These are phyloP conservation scores for Beris chalybata DNA, from an alignment of 2,888 invertebrate species.

Conservation along the genomic window DNA sequence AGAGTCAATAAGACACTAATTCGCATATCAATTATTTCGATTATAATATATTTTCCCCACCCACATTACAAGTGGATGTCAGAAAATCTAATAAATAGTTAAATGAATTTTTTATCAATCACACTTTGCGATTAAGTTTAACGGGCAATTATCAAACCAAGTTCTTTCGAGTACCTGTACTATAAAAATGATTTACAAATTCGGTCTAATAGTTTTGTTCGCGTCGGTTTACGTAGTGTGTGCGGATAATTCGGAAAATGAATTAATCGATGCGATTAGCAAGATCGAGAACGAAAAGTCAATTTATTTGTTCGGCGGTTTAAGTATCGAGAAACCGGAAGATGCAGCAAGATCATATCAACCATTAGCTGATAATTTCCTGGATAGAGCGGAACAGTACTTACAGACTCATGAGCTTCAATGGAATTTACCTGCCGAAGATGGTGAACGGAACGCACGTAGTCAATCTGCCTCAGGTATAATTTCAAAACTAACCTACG, in stretches of 20 bases:
- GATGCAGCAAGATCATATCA: conserved; percentile 47
- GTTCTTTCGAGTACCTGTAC: not conserved
- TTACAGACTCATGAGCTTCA: conserved; percentile 58
- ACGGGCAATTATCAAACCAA: not conserved
- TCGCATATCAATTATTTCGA: conserved; percentile 1
- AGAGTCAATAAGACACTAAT: not conserved
- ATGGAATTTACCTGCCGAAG: conserved; percentile 56
- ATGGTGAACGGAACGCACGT: conserved; percentile 50
- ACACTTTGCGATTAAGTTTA: conserved; percentile 25
- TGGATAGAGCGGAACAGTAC: conserved; percentile 58
- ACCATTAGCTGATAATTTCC: conserved; percentile 52
- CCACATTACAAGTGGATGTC: not conserved
- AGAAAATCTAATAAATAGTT: conserved; percentile 35
- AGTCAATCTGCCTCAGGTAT: conserved; percentile 44
- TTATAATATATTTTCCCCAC: not conserved
- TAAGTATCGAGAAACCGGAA: conserved; percentile 52
- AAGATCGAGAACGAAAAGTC: conserved; percentile 55
- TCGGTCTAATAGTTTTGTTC: conserved; percentile 3
- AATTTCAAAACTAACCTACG: not conserved
- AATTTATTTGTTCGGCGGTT: conserved; percentile 56
- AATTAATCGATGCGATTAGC: conserved; percentile 57
- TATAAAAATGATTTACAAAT: conserved; percentile 22
- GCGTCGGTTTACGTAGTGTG: not conserved
- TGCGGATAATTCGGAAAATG: conserved; percentile 50
- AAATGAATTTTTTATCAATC: conserved; percentile 46